Evolutionary conservation across 53 echinoderm and acorn worm genomes (phyloP), one percentile per base, ranked within the genome.

Genomic region (Astropecten irregularis): DNA sequence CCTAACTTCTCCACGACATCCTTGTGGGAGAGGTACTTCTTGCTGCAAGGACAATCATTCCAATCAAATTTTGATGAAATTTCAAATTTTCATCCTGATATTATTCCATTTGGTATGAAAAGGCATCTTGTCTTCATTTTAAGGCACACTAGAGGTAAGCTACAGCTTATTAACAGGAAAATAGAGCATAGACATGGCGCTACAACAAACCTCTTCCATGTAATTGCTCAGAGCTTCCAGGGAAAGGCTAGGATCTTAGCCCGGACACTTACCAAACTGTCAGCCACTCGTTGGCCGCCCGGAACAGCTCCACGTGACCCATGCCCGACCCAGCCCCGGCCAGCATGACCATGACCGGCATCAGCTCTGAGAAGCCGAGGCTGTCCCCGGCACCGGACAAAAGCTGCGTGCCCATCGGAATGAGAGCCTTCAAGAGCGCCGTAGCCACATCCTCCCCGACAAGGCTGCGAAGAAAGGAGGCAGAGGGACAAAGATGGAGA

Each of bases 331-430:
- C 91, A 19, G 89, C 94, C 5, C 94, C 94, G 35, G 97, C 97
- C 20, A 96, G 85, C 31, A 90, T 96, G 82, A 91, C 84, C 97
- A 96, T 96, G 37, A 96, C 94, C 2, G 92, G 89, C 93, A 96
- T 96, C n/a, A 96, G 83, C 55, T 96, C 97, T 0, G 93, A 92
- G 66, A 96, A 93, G 19, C 94, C 90, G 30, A 89, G 82, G 23
- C 83, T 68, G 84, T 95, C 90, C 39, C 83, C 89, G 9, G 79
- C 85, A 23, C 88, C 89, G 26, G 97, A 86, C 13, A 96, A 90
- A 4, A 94, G 92, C 73, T 93, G 88, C 0, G 90, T 81, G 22
- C 91, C 91, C 89, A 96, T 96, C 0, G 97, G 97, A 40, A 96
- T 94, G 19, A 96, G 82, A 23, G 93, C 92, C 48, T 79, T 73